Conservation (phyloP, 1,140 invertebrate genomes). For the Drosophila repletoides region DNA sequence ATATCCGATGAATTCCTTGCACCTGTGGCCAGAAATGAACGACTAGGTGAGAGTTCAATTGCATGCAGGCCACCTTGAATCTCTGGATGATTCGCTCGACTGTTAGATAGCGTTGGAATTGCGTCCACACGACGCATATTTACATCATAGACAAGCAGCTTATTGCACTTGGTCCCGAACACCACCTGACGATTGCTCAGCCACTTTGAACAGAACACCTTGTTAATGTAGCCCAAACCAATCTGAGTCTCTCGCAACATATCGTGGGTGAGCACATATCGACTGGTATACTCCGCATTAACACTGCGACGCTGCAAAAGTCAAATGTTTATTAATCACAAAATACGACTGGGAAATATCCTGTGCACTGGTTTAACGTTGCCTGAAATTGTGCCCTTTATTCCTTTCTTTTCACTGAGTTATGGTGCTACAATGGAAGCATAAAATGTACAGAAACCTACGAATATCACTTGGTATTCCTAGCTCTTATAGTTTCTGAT, state of each 20-base stretch:
- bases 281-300: conserved; percentile 90
- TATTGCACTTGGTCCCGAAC: conserved; percentile 98
- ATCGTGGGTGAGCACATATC: conserved; percentile 93
- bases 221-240: conserved; percentile 94
- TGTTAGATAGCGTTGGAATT: conserved; percentile 91
- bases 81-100: conserved; percentile 83
- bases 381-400: too few relatives aligned
- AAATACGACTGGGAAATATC: neutral
- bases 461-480: too few relatives aligned
- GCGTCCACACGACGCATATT: conserved; percentile 90
- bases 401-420: too few relatives aligned
- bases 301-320: conserved; percentile 85
- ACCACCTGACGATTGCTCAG: conserved; percentile 96
- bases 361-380: too few relatives aligned
- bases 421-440: too few relatives aligned
- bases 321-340: neutral
- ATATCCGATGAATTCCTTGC: conserved; percentile 96
- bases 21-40: conserved; percentile 94
- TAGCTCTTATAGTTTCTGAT: too few relatives aligned
- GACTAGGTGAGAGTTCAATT: conserved; percentile 96
- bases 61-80: conserved; percentile 95
- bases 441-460: too few relatives aligned
- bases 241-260: conserved; percentile 93
- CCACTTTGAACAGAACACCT: conserved; percentile 98
- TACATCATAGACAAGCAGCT: conserved; percentile 94